phyloP scores from a whole-genome alignment of 1,140 invertebrate species.

The Lamellibrachia luymesi region DNA sequence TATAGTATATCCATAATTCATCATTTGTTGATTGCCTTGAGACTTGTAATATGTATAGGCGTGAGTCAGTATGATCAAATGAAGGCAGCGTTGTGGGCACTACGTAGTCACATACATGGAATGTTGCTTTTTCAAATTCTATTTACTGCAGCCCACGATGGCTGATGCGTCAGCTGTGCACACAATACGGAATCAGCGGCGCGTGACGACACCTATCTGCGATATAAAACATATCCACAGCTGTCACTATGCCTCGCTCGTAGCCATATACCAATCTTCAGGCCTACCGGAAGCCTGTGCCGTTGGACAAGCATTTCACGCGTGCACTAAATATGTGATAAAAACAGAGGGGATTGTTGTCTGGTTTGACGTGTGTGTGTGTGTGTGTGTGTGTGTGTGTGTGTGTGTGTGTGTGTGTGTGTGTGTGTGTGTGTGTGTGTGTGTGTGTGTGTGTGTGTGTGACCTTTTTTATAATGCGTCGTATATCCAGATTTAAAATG shows the following conservation, averaged over 20 bases:
- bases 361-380: too few relatives aligned
- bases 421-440: too few relatives aligned
- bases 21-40: too few relatives aligned
- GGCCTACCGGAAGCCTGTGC: background rate
- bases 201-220: background rate
- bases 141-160: background rate
- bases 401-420: too few relatives aligned
- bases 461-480: too few relatives aligned
- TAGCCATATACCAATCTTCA: background rate
- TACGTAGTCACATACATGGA: background rate
- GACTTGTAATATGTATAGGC: background rate
- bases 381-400: too few relatives aligned
- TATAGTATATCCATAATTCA: too few relatives aligned
- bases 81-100: background rate
- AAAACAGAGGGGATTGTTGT: too few relatives aligned
- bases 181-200: background rate
- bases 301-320: background rate
- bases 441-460: too few relatives aligned
- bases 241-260: background rate
- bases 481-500: too few relatives aligned
- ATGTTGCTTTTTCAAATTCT: background rate
- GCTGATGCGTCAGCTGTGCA: background rate
- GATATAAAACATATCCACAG: background rate
- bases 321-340: too few relatives aligned
- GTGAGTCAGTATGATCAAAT: background rate